These are phyloP conservation scores for Drosophila quasianomalipes DNA, from an alignment of 2,888 invertebrate species.

Conservation along the genomic window DNA sequence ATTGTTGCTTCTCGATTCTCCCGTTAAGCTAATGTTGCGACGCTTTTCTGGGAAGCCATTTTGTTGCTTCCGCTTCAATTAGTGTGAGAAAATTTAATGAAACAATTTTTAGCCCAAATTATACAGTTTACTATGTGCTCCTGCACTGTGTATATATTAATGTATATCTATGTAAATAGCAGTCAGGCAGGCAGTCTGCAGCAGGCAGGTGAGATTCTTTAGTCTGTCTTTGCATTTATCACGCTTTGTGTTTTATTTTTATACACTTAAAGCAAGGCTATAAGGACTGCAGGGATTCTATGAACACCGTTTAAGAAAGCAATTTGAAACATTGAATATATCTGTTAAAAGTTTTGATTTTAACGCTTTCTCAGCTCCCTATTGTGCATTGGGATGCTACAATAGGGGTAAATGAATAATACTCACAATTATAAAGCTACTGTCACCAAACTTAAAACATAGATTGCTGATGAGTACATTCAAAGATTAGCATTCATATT, in stretches of 20 bases:
- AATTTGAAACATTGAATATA: neutral
- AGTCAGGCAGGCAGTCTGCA: neutral
- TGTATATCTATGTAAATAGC: neutral
- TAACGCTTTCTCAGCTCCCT: neutral
- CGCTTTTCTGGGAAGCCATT: conserved; percentile 57
- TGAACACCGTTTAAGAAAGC: neutral
- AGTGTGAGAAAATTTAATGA: conserved; percentile 75
- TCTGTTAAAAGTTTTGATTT: neutral
- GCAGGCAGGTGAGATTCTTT: neutral
- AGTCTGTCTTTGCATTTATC: neutral
- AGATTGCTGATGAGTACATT: neutral
- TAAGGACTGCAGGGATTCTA: neutral
- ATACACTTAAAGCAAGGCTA: neutral
- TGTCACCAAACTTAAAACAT: neutral
- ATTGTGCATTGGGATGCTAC: neutral
- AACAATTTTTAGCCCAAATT: conserved; percentile 46
- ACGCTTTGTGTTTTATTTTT: neutral
- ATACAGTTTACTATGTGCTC: conserved; percentile 4
- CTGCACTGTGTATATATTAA: neutral
- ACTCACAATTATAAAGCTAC: neutral
- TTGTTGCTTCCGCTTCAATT: conserved; percentile 77
- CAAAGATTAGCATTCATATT: neutral
- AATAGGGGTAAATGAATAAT: no score
- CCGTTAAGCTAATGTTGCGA: conserved; percentile 74
- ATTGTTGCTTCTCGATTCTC: conserved; percentile 9